A percentile compares a stretch with the other conserved stretches of the same genome.
phyloP scores from a whole-genome alignment of 2,797 vertebrate species.

The Sebastes matsubarae region DNA sequence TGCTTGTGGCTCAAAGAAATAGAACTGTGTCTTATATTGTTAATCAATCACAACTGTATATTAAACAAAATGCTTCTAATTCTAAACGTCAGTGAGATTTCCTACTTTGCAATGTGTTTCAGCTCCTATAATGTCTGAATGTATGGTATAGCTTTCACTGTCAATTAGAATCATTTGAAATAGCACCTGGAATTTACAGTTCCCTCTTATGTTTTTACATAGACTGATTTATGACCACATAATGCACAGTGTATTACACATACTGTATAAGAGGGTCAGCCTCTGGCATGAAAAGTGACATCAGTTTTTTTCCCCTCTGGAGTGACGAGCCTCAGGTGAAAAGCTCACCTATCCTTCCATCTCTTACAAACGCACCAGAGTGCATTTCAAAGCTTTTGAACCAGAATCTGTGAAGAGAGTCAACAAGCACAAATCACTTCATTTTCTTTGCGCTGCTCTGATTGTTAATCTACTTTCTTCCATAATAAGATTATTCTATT shows the following conservation, averaged over 20 bases:
- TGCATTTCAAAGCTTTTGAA: constrained; percentile 66
- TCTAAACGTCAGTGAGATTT: background rate
- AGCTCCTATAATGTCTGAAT: background rate
- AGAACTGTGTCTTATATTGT: accelerated
- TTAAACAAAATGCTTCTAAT: background rate
- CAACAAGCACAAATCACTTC: constrained; percentile 68
- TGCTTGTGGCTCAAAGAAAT: background rate
- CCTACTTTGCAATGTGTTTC: background rate
- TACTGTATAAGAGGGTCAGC: no score
- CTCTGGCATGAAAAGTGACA: background rate
- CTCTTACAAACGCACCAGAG: constrained; percentile 48
- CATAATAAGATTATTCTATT: constrained; percentile 77
- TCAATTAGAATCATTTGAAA: background rate
- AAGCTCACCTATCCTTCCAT: constrained; percentile 52
- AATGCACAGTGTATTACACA: background rate
- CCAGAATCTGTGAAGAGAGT: constrained; percentile 57
- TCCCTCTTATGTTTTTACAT: background rate
- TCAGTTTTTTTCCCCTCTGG: background rate
- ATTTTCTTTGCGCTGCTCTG: constrained; percentile 68
- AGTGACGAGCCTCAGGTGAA: constrained; percentile 50
- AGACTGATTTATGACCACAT: background rate
- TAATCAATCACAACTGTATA: background rate
- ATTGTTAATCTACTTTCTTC: constrained; percentile 79
- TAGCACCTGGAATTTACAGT: background rate
- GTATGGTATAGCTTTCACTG: background rate